Conservation (phyloP, 2,888 invertebrate genomes). For the Neoscelio sp. region DNA sequence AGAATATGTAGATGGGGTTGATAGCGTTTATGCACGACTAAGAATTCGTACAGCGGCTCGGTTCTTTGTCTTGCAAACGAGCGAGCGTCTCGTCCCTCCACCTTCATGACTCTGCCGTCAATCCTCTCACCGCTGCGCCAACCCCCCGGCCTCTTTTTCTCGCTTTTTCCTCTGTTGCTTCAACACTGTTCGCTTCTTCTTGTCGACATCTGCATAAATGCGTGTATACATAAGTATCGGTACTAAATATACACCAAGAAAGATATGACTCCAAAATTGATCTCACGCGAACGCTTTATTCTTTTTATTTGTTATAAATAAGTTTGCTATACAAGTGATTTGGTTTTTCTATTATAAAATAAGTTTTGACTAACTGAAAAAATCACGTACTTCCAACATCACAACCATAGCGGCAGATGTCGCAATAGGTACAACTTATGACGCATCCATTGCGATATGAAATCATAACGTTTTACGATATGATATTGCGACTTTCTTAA, state of each 20-base stretch:
- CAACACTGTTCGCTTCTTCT: constrained; percentile 47
- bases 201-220: constrained; percentile 54
- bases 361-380: no score
- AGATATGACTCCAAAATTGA: no score
- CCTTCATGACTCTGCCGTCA: constrained; percentile 40
- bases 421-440: no score
- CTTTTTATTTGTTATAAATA: no score
- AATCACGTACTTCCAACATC: no score
- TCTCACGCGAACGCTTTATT: no score
- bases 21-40: constrained; percentile 79
- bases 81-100: constrained; percentile 74
- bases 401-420: no score
- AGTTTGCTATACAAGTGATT: no score
- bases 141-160: constrained; percentile 49
- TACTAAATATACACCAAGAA: constrained; percentile 28
- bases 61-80: constrained; percentile 81
- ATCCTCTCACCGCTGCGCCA: constrained; percentile 42
- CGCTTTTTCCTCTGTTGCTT: constrained; percentile 43
- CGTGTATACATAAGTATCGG: constrained; percentile 25
- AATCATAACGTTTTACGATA: no score
- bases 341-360: no score
- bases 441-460: no score
- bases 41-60: constrained; percentile 74
- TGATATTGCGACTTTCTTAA: no score
- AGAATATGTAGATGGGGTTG: constrained; percentile 78